Evolutionary conservation across 2,888 invertebrate species (phyloP).

Genomic region (Omphaloscelis lunosa): DNA sequence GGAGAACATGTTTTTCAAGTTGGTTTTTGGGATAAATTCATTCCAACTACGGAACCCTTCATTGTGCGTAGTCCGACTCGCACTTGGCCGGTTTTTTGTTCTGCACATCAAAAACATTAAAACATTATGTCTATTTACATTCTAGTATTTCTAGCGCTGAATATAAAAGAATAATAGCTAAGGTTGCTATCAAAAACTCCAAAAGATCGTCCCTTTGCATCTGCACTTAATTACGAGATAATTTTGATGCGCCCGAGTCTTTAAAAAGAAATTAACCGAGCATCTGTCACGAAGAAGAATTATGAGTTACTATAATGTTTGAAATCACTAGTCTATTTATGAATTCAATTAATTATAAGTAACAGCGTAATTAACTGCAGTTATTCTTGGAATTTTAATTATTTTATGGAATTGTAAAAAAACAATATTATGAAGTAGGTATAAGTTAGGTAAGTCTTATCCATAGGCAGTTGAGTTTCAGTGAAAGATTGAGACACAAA

Average conservation of each 20-base stretch:
- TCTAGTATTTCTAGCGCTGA: background rate
- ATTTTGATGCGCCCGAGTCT: conserved; percentile 33
- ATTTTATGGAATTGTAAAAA: background rate
- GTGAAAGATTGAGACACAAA: too few relatives aligned
- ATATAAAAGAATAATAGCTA: background rate
- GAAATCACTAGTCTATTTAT: conserved; percentile 72
- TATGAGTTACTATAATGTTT: conserved; percentile 54
- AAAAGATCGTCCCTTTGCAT: conserved; percentile 43
- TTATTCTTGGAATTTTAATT: conserved; percentile 11
- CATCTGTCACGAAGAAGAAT: conserved; percentile 62
- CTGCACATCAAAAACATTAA: background rate
- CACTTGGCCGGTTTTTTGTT: too few relatives aligned
- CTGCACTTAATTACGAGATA: conserved; percentile 61
- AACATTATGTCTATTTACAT: background rate
- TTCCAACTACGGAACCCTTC: too few relatives aligned
- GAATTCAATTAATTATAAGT: conserved; percentile 71
- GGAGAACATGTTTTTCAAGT: too few relatives aligned
- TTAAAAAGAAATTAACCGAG: conserved; percentile 52
- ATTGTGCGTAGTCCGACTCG: too few relatives aligned
- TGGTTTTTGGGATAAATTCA: too few relatives aligned
- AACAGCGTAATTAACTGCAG: conserved; percentile 46
- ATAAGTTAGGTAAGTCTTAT: too few relatives aligned
- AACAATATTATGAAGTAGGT: background rate
- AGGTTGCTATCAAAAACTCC: conserved; percentile 14
- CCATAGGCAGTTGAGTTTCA: too few relatives aligned